Conservation (phyloP, 2,113 vertebrate species). For the Phrynosoma platyrhinos region DNA sequence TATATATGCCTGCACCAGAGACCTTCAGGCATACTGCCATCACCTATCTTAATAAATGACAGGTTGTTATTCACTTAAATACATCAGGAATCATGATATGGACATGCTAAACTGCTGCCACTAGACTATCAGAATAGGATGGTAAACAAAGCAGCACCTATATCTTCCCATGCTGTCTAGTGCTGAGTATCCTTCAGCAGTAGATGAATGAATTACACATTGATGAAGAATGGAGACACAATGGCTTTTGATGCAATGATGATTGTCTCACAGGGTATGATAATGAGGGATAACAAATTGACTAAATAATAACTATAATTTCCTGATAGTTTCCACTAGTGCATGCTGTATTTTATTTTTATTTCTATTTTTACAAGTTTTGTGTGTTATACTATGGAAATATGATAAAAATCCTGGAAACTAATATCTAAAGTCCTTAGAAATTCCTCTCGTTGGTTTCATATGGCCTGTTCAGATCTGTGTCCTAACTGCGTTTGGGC, state of each 20-base stretch:
- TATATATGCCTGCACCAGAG: too few relatives aligned
- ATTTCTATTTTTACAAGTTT: not conserved
- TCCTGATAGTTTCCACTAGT: not conserved
- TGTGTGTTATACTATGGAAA: not conserved
- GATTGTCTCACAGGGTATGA: not conserved
- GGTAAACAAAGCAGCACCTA: too few relatives aligned
- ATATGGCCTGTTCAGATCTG: not conserved
- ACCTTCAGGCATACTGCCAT: not conserved
- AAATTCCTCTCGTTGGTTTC: not conserved
- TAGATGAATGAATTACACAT: too few relatives aligned
- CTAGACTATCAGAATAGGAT: too few relatives aligned
- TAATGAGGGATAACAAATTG: not conserved
- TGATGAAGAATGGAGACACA: too few relatives aligned
- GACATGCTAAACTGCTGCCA: too few relatives aligned
- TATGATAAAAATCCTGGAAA: not conserved
- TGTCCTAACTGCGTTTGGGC: too few relatives aligned
- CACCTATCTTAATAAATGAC: not conserved
- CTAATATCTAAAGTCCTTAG: not conserved
- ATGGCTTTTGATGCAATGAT: not conserved
- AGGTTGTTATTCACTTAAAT: not conserved
- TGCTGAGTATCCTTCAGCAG: too few relatives aligned
- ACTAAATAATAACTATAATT: not conserved
- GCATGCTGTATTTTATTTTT: not conserved
- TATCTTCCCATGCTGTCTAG: too few relatives aligned
- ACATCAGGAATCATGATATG: too few relatives aligned